Conservation (phyloP, 2,113 vertebrate species). For the Sphyrna mokarran region DNA sequence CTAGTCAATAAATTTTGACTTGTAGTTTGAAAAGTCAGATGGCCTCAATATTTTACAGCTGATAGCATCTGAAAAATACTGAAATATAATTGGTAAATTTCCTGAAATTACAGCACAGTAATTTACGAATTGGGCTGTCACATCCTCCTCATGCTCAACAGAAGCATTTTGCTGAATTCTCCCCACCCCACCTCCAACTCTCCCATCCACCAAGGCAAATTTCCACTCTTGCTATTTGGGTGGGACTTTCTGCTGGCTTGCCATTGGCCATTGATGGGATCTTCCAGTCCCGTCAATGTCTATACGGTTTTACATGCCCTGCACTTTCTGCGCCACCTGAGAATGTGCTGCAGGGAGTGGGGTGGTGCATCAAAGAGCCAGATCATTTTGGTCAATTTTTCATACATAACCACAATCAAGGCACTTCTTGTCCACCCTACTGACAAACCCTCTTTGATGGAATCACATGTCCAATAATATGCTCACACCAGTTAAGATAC, state of each 20-base stretch:
- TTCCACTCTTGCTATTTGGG: not conserved
- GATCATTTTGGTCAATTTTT: not conserved
- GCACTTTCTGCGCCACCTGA: too few relatives aligned
- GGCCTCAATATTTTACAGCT: not conserved
- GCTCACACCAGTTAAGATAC: not conserved
- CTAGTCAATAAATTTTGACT: not conserved
- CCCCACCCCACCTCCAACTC: not conserved
- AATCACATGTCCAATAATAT: not conserved
- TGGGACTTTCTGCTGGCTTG: too few relatives aligned
- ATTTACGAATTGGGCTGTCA: not conserved
- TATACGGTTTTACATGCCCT: too few relatives aligned
- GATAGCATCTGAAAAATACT: not conserved
- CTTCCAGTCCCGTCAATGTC: too few relatives aligned
- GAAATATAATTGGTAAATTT: not conserved
- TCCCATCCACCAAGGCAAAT: not conserved
- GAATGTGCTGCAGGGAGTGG: too few relatives aligned
- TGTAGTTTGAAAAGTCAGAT: not conserved
- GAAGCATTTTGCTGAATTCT: not conserved
- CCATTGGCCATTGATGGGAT: too few relatives aligned
- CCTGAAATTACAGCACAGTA: not conserved
- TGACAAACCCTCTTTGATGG: not conserved
- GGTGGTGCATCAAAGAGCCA: too few relatives aligned
- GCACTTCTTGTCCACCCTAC: not conserved
- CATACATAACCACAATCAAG: not conserved
- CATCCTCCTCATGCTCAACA: not conserved